Evolutionary conservation across 2,888 invertebrate species (phyloP).

Genomic region (Trilocha varians): DNA sequence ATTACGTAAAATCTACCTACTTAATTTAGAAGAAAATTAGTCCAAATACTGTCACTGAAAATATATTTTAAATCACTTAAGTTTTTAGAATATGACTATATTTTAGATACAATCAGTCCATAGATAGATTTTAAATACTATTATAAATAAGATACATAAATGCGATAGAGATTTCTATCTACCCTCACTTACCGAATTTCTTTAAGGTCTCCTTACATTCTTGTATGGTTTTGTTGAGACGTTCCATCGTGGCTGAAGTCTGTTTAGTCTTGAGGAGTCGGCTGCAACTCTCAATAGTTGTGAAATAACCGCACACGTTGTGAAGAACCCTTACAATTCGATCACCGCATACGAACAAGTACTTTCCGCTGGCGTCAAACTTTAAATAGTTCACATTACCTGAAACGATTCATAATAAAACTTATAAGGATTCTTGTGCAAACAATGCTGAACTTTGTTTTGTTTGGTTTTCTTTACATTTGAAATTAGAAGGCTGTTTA

Average conservation of each 20-base stretch:
- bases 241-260: constrained; percentile 83
- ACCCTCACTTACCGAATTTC: constrained; percentile 45
- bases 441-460: no score
- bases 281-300: constrained; percentile 49
- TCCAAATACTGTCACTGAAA: background rate
- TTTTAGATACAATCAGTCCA: background rate
- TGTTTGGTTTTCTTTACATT: no score
- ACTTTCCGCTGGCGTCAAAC: constrained; percentile 84
- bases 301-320: constrained; percentile 73
- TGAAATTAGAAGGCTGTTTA: no score
- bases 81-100: background rate
- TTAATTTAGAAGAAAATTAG: background rate
- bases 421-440: no score
- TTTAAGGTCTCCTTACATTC: constrained; percentile 69
- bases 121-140: background rate
- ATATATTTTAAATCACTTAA: background rate
- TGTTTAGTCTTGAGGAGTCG: constrained; percentile 70
- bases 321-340: constrained; percentile 84
- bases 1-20: no score
- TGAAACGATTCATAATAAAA: no score
- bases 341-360: constrained; percentile 82
- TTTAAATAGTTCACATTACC: constrained; percentile 78
- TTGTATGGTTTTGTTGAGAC: constrained; percentile 79
- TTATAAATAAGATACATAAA: background rate
- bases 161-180: background rate